Base-by-base conservation (phyloP, 2,888 invertebrate genomes). In the Hyposoter didymator region DNA sequence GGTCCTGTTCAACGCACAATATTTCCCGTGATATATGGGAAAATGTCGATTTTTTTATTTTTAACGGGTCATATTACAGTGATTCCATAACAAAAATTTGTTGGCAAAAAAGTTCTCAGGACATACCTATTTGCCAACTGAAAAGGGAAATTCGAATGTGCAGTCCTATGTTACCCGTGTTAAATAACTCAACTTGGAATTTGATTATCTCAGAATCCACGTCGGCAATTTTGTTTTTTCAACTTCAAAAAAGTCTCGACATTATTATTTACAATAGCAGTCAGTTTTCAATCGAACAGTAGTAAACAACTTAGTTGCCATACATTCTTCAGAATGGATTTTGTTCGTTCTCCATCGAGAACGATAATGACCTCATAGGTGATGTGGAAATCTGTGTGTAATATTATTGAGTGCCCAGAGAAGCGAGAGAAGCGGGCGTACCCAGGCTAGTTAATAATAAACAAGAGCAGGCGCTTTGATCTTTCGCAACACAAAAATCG, bases 161-260 rank as follows among this genome's bases (percentile, higher is more conserved):
- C 69, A 28, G n/a, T 78, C 70, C 43, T 47, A 78, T 78, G 70
- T 78, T 78, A 70, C 55, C 78, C 78, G 59, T 78, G 78, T 70
- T 64, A 59, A 78, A 78, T 55, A 43, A 55, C 22, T 59, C 78
- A 70, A 78, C 55, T 78, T 78, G 55, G 69, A 78, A 55, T 70
- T 35, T 70, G 69, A 28, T 45, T 69, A 78, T 70, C 69, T 78
- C 59, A 78, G 17, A 19, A 70, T 59, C 59, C 59, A 55, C 69
- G 28, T 78, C 59, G 43, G 69, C 28, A 70, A 55, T 59, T 67
- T 78, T 62, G 19, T n/a, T 70, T 78, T 78, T 59, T 70, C 45
- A 22, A 69, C 59, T 59, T 69, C 22, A 78, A 69, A 59, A 69
- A 78, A 78, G 59, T 32, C 52, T 4, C 35, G 35, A 35, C 4